Evolutionary conservation across 2,113 vertebrate species (phyloP).

Genomic region (Pseudolaguvia tuberculata): DNA sequence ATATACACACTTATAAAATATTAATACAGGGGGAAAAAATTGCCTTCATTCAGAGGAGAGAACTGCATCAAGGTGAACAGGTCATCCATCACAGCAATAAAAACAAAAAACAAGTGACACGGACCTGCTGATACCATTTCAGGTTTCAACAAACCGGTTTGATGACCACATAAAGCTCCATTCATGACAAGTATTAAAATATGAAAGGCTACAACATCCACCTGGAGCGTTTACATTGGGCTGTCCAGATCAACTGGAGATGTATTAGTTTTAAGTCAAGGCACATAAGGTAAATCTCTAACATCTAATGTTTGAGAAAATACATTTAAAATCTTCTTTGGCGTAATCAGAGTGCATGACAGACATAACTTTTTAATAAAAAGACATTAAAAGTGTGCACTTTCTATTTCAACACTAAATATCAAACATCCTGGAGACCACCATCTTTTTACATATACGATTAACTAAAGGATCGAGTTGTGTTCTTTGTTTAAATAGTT

Average conservation of each 20-base stretch:
- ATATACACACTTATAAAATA: slow-evolving; percentile 4
- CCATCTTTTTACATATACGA: not conserved
- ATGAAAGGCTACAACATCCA: slow-evolving; percentile 7
- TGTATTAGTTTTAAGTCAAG: not conserved
- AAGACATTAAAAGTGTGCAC: not conserved
- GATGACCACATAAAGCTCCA: not conserved
- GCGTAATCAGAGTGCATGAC: slow-evolving; percentile 13
- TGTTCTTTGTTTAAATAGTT: not conserved
- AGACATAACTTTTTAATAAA: slow-evolving; percentile 1
- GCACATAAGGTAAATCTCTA: slow-evolving; percentile 16
- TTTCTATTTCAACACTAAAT: slow-evolving; percentile 12
- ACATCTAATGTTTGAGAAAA: slow-evolving; percentile 3
- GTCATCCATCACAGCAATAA: not conserved
- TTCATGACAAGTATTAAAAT: not conserved
- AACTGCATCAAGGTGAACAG: slow-evolving; percentile 41
- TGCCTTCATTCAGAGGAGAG: slow-evolving; percentile 41
- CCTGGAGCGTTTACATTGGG: slow-evolving; percentile 5
- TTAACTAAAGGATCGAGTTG: slow-evolving; percentile 4
- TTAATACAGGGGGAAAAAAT: not conserved
- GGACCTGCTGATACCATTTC: not conserved
- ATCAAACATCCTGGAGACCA: slow-evolving; percentile 5
- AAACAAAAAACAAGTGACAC: not conserved
- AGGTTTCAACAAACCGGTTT: slow-evolving; percentile 4
- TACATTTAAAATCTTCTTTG: not conserved
- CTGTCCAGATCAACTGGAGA: slow-evolving; percentile 1